Percentiles rank a stretch among this genome's conserved stretches.
phyloP scores from a whole-genome alignment of 23 tunicate species.

The Styela plicata region DNA sequence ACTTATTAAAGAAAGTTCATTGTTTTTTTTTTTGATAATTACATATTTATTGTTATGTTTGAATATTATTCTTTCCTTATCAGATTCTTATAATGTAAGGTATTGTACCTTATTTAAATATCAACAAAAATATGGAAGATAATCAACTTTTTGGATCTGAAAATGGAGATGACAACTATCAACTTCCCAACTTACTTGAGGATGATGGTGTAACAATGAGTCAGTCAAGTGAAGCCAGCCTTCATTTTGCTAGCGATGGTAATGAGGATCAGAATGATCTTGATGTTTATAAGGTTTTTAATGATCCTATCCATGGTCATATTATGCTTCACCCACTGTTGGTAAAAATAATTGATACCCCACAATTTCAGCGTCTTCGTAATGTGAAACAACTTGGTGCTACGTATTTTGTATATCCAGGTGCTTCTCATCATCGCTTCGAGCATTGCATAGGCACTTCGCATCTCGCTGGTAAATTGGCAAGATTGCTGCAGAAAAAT shows the following conservation, averaged over 20 bases:
- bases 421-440: constrained; percentile 81
- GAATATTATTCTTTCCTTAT: too few relatives aligned
- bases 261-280: not conserved
- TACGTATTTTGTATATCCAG: constrained; percentile 66
- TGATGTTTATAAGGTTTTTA: constrained; percentile 41
- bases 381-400: constrained; percentile 74
- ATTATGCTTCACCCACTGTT: constrained; percentile 54
- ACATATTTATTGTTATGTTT: too few relatives aligned
- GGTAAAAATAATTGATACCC: constrained; percentile 77
- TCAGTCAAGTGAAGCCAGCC: not conserved
- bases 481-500: constrained; percentile 41
- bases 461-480: constrained; percentile 66
- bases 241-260: not conserved
- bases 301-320: constrained; percentile 84
- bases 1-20: too few relatives aligned
- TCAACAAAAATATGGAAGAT: not conserved
- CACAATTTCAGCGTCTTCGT: constrained; percentile 78
- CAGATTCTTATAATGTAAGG: not conserved
- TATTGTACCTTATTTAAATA: not conserved
- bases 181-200: not conserved
- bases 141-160: not conserved
- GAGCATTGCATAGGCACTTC: constrained; percentile 70
- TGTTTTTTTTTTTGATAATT: too few relatives aligned
- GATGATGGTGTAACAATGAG: not conserved
- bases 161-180: not conserved